Base-by-base conservation (phyloP, 2,888 invertebrate species). In the Nemotelus pantherinus region DNA sequence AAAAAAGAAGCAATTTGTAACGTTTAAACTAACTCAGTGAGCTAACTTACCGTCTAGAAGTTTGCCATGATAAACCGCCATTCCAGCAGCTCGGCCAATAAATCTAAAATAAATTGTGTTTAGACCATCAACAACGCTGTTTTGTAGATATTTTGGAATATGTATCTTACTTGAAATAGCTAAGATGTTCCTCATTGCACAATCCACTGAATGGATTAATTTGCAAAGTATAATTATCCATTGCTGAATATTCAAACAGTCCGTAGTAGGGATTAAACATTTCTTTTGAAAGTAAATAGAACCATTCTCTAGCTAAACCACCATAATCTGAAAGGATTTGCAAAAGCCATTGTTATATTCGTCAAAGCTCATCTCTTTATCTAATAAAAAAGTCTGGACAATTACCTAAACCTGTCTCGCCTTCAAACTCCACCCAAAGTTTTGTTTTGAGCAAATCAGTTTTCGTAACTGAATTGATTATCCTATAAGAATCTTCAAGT, bases 221-320 rank as follows among this genome's bases (percentile, higher is more conserved):
- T 91, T 99, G 99, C 76, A 99, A 90, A 41, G 99, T 99, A 88
- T 99, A 99, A 89, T 98, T 98, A 87, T 99, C 99, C 98, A 98
- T 98, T 3, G 99, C 99, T 1, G 98, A 98, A 90, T 99, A 99
- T 88, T 99, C 99, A 89, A 99, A 99, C 76, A 99, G 91, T 0
- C 99, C 99, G 88, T 99, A 99, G 88, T 99, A 99, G 0, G 99
- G 99, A 90, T 99, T 99, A 89, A 99, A 99, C 97, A 99, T 98
- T 90, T 99, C 99, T 88, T 98, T 98, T 1, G 98, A 99, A 9
- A 99, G 89, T 45, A 99, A 90, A 90, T 98, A 99, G 90, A 99
- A 99, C 98, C 98, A 99, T 88, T 99, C 99, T 79, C 99, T 91
- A 0, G 98, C 96, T 75, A 98, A 90, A 25, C 98, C 98, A 77